Percentiles rank a stretch among this genome's conserved stretches.
Conservation (phyloP, 64 coral and sea anemone species). For the Trachythela sp. region DNA sequence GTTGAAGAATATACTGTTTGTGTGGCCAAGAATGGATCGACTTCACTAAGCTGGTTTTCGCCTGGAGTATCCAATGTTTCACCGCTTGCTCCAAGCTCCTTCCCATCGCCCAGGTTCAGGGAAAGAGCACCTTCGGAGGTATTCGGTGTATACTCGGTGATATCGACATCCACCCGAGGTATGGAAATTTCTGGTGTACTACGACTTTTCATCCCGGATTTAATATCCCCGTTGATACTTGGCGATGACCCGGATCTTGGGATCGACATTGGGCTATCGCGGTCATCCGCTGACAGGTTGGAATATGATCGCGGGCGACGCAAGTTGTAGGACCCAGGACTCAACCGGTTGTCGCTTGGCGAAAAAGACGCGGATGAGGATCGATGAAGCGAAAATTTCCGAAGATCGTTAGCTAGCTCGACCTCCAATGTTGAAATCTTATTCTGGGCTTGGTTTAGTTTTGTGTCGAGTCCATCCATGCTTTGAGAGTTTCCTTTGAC, state of each 20-base stretch:
- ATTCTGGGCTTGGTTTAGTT: not conserved
- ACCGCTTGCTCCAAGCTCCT: not conserved
- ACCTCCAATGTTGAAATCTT: constrained; percentile 5
- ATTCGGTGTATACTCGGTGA: not conserved
- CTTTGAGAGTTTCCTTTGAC: not conserved
- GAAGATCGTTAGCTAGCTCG: not conserved
- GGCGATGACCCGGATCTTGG: not conserved
- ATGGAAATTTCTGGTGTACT: not conserved
- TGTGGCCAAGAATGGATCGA: not conserved
- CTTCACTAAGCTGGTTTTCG: not conserved
- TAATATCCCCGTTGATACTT: not conserved
- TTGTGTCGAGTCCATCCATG: not conserved
- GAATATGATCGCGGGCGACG: not conserved
- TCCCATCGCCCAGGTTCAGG: not conserved
- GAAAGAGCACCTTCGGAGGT: not conserved
- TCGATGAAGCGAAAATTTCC: not conserved
- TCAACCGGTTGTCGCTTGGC: not conserved
- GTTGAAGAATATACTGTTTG: not conserved
- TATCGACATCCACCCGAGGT: not conserved
- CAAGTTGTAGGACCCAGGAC: not conserved
- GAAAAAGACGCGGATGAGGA: not conserved
- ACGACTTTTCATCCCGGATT: not conserved
- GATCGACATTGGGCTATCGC: not conserved
- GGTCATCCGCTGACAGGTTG: not conserved
- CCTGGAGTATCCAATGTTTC: not conserved